Conservation (phyloP, 2,888 invertebrate genomes). For the Napeogenes sylphis region DNA sequence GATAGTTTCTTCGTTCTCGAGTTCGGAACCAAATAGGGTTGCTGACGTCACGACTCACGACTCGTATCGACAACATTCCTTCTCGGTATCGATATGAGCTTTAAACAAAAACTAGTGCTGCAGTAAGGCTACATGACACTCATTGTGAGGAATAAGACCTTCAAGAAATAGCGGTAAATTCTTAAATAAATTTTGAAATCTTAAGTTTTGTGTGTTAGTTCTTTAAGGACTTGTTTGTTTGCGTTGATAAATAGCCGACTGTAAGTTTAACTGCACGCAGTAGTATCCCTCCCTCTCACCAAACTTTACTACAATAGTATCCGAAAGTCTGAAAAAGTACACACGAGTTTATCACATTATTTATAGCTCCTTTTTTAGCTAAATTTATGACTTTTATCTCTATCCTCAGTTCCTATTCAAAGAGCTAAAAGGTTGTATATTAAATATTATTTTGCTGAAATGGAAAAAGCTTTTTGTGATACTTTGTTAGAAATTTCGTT, state of each 20-base stretch:
- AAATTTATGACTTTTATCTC: slow-evolving; percentile 4
- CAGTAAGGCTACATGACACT: neutral
- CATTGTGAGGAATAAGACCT: neutral
- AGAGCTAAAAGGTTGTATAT: neutral
- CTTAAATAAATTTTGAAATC: too few species aligned
- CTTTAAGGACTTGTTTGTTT: too few species aligned
- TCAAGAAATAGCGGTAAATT: neutral
- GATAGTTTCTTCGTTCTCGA: neutral
- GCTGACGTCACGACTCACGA: slow-evolving; percentile 29
- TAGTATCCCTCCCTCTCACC: too few species aligned
- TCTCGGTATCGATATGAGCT: slow-evolving; percentile 26
- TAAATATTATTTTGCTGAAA: neutral
- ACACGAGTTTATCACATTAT: neutral
- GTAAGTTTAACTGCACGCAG: too few species aligned
- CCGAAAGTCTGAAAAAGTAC: neutral
- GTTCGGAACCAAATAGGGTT: slow-evolving; percentile 30
- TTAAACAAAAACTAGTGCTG: slow-evolving; percentile 27
- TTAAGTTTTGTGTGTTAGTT: too few species aligned
- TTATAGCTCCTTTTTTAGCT: neutral
- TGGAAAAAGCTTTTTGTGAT: neutral
- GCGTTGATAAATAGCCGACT: too few species aligned
- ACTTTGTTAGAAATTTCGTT: too few species aligned
- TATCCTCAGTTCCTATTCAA: neutral
- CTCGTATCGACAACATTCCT: slow-evolving; percentile 24
- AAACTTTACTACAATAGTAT: too few species aligned